A percentile compares a stretch with the other conserved stretches of the same genome.
phyloP scores from a whole-genome alignment of 2,888 invertebrate species.

The Exocentrus adspersus region DNA sequence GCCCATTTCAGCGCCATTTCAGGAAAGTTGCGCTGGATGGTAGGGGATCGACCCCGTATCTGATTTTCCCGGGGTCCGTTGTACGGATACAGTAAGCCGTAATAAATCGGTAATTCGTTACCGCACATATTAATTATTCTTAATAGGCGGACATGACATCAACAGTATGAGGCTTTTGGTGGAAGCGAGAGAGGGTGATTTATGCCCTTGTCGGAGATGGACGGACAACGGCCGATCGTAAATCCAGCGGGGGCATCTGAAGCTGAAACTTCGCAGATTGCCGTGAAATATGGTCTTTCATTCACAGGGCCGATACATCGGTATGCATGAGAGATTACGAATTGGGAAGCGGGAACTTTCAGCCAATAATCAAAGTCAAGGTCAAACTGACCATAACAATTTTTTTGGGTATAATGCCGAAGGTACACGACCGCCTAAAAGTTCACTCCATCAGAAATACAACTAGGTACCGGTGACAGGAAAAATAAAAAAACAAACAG shows the following conservation, averaged over 20 bases:
- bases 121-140: constrained; percentile 32
- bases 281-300: constrained; percentile 62
- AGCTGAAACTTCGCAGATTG: constrained; percentile 60
- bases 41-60: no score
- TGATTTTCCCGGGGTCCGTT: not conserved
- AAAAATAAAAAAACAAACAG: no score
- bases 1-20: no score
- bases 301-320: constrained; percentile 58
- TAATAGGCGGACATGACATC: constrained; percentile 30
- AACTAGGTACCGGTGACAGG: no score
- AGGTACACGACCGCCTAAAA: no score
- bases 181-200: constrained; percentile 24
- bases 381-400: no score
- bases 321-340: constrained; percentile 56
- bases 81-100: not conserved
- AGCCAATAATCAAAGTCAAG: constrained; percentile 39
- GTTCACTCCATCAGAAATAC: constrained; percentile 27
- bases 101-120: constrained; percentile 22
- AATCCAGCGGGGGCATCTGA: constrained; percentile 59
- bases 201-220: constrained; percentile 22
- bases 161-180: constrained; percentile 18
- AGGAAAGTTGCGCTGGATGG: no score
- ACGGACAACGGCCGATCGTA: constrained; percentile 57
- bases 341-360: constrained; percentile 51
- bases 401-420: no score